A percentile compares a stretch with the other conserved stretches of the same genome.
phyloP scores from a whole-genome alignment of 2,113 vertebrate genomes.

The Coryphaenoides rupestris region DNA sequence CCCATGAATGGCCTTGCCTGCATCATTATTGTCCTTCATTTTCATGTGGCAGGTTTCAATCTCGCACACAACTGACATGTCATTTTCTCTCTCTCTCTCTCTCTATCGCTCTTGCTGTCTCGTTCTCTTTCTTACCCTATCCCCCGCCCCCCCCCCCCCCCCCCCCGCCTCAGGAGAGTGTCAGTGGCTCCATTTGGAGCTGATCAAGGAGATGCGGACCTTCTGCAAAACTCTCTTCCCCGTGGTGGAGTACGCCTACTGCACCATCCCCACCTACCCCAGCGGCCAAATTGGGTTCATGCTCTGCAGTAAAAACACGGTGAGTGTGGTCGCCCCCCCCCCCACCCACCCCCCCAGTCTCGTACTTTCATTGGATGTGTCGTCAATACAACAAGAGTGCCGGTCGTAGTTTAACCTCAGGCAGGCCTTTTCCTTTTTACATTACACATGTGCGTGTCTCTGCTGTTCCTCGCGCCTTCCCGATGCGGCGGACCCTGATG shows the following conservation, averaged over 20 bases:
- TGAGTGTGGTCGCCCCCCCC: slow-evolving; percentile 58
- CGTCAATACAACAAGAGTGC: not conserved
- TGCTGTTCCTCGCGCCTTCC: not conserved
- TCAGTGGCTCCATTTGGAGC: slow-evolving; percentile 96
- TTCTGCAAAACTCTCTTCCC: slow-evolving; percentile 96
- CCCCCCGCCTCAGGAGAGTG: slow-evolving; percentile 81
- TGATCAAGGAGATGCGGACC: slow-evolving; percentile 95
- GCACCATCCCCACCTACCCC: slow-evolving; percentile 95
- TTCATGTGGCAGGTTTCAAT: too few species aligned
- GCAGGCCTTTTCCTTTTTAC: not conserved
- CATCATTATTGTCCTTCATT: too few species aligned
- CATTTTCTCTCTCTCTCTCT: too few species aligned
- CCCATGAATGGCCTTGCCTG: too few species aligned
- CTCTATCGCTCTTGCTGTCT: too few species aligned
- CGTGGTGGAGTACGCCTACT: slow-evolving; percentile 91
- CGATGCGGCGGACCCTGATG: not conserved
- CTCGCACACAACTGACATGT: too few species aligned
- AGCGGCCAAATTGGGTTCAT: slow-evolving; percentile 98
- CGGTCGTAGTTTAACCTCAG: not conserved
- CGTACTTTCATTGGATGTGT: not conserved
- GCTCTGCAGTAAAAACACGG: slow-evolving; percentile 95
- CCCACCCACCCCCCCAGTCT: not conserved
- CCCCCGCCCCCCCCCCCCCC: slow-evolving; percentile 10
- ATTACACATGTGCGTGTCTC: too few species aligned
- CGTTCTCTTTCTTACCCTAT: too few species aligned